These are phyloP conservation scores for Pteronura brasiliensis DNA, from an alignment of 2,113 vertebrate genomes.

Conservation along the genomic window DNA sequence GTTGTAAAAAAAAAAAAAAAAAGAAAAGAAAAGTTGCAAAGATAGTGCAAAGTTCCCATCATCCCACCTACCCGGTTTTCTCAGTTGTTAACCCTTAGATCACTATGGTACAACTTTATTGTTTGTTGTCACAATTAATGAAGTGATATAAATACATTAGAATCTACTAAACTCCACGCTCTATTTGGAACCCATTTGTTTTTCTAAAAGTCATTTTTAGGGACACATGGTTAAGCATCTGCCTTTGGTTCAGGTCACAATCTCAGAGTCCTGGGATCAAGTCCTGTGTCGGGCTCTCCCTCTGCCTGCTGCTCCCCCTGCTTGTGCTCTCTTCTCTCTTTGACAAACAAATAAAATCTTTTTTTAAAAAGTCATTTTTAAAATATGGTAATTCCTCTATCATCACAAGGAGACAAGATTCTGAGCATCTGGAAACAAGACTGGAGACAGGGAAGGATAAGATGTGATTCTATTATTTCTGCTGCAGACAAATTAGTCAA, in stretches of 20 bases:
- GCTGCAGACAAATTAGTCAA: not conserved
- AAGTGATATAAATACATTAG: not conserved
- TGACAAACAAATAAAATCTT: not conserved
- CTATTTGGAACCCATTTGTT: not conserved
- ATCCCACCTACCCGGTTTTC: not conserved
- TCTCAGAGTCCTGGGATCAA: too few relatives aligned
- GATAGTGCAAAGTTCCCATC: not conserved
- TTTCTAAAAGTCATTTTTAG: not conserved
- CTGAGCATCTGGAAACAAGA: not conserved
- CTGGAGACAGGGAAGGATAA: not conserved
- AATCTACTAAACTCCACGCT: not conserved
- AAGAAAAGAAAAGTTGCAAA: not conserved
- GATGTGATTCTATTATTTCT: not conserved
- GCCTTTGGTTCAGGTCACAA: too few relatives aligned
- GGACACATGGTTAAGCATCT: too few relatives aligned
- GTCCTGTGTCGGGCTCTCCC: too few relatives aligned
- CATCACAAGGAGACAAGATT: not conserved
- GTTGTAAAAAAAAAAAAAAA: not conserved
- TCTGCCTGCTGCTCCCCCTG: too few relatives aligned
- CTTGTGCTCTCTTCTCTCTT: too few relatives aligned
- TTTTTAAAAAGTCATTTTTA: not conserved
- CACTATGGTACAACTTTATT: too few relatives aligned
- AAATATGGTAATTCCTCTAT: not conserved
- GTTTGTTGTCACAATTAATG: not conserved
- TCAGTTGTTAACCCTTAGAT: not conserved